Evolutionary conservation across 2,888 invertebrate genomes (phyloP).

Genomic region (Zygogramma bicolorata): DNA sequence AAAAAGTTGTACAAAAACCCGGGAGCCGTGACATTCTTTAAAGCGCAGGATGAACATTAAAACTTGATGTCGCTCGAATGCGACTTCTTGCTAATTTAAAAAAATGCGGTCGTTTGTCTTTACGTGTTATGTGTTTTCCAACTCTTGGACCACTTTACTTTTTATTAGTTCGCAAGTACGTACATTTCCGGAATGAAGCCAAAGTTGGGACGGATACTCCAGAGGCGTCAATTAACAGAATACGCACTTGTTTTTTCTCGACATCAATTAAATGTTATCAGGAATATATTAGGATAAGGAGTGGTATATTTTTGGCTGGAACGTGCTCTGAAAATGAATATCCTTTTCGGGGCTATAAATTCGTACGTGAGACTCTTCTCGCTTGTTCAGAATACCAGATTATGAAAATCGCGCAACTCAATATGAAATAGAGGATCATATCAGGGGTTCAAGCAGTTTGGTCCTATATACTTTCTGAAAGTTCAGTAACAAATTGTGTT

Average conservation of each 20-base stretch:
- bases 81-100: constrained; percentile 27
- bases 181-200: neutral
- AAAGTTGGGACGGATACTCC: neutral
- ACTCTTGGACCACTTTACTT: constrained; percentile 18
- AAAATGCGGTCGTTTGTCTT: constrained; percentile 33
- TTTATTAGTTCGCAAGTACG: constrained; percentile 7
- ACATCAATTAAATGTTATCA: constrained; percentile 32
- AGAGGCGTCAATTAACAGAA: neutral
- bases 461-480: too few species aligned
- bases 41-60: constrained; percentile 4
- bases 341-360: constrained; percentile 25
- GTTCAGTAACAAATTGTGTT: too few species aligned
- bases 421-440: neutral
- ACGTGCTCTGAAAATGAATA: constrained; percentile 28
- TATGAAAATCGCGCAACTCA: neutral
- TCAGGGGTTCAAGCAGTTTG: neutral
- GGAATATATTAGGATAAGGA: neutral
- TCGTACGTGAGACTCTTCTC: constrained; percentile 2
- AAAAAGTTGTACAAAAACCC: neutral
- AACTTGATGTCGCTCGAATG: constrained; percentile 8
- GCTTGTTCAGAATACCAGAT: neutral
- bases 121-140: constrained; percentile 21
- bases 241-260: constrained; percentile 13
- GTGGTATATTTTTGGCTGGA: neutral
- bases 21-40: neutral